Base-by-base conservation (phyloP, 1,140 invertebrate species). In the Procambarus clarkii region DNA sequence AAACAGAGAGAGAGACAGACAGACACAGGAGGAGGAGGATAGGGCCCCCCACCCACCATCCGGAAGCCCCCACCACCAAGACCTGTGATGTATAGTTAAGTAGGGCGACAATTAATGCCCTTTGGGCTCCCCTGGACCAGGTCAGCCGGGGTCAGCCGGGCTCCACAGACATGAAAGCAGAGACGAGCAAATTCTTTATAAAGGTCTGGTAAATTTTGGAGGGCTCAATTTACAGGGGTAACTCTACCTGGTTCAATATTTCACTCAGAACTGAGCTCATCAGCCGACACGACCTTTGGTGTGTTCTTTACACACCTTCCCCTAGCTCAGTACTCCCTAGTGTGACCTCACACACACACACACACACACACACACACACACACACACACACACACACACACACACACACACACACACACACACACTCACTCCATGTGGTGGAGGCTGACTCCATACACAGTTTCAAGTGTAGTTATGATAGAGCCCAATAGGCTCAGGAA, bases 61-160 rank as follows among this genome's bases (percentile, higher is more conserved):
- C n/a, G n/a, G n/a, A n/a, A n/a, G n/a, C n/a, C 50, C 7, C 13
- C 50, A 54, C 60, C 11, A 64, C 9, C 18, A 15, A 4, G 18
- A 4, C 60, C 46, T 87, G 85, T 87, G 85, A 87, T 87, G 85
- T 87, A 87, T 87, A 87, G 74, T 87, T 87, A 58, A 87, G 46
- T 45, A 87, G 85, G 15, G 74, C 34, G 50, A 87, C 85, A 87
- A 79, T 87, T 87, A 87, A 87, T 87, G 85, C 85, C 85, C 85
- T 87, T 87, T 87, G 50, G 76, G 44, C n/a, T n/a, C 54, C 44
- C 45, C 18, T 48, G 48, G 46, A n/a, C 44, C 71, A 77, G 85
- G 74, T 87, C 85, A 87, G 76, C 34, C 64, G 44, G 84, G 84
- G 69, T 86, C 84, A 76, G 84, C 46, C 46, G 46, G 34, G 76